These are phyloP conservation scores for Eospalax fontanierii DNA, from an alignment of 2,797 vertebrate species.

Conservation along the genomic window DNA sequence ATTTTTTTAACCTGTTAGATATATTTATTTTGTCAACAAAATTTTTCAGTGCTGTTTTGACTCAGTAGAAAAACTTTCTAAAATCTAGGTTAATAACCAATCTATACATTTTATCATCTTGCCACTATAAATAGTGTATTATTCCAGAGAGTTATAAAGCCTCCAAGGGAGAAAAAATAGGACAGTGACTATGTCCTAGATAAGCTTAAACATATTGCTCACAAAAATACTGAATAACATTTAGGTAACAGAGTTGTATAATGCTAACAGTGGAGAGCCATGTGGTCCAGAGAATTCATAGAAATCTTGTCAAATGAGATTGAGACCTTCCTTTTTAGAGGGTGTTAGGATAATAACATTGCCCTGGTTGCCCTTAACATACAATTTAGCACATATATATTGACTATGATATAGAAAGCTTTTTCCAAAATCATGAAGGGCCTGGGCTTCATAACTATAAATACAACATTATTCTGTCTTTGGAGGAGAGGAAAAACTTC, in stretches of 20 bases:
- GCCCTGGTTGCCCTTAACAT: not conserved
- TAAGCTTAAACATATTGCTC: not conserved
- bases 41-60: slow-evolving; percentile 1
- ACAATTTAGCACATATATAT: not conserved
- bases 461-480: not conserved
- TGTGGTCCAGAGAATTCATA: not conserved
- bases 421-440: not conserved
- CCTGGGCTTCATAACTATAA: not conserved
- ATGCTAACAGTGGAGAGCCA: fast-evolving
- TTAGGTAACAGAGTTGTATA: not conserved
- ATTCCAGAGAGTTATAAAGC: not conserved
- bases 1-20: not conserved
- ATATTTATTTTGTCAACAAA: not conserved
- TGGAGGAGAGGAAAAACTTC: not conserved
- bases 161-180: not conserved
- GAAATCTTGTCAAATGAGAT: not conserved
- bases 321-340: not conserved
- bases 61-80: not conserved
- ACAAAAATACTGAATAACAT: not conserved
- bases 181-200: not conserved
- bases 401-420: not conserved
- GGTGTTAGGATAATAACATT: not conserved
- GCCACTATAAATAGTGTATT: not conserved
- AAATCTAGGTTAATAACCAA: slow-evolving; percentile 17
- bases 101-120: not conserved